Conservation (phyloP, 2,797 vertebrate genomes). For the Chelmon rostratus region DNA sequence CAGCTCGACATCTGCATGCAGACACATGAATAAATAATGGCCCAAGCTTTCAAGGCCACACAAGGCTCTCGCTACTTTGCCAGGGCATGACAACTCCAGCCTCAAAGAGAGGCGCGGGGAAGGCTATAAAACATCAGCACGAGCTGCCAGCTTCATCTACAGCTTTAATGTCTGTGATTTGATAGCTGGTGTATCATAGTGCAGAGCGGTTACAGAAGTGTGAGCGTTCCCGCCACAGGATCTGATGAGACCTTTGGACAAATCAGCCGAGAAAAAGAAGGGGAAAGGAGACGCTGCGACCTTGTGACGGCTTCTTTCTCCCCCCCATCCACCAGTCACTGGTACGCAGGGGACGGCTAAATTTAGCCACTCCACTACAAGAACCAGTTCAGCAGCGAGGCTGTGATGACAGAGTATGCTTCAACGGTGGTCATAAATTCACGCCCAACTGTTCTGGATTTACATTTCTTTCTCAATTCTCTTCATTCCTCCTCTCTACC, state of each 20-base stretch:
- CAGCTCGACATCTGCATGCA: conserved; percentile 75
- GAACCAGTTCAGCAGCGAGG: conserved; percentile 74
- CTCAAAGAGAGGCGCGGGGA: conserved; percentile 35
- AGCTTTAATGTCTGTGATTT: conserved; percentile 33
- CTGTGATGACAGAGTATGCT: conserved; percentile 79
- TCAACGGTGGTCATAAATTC: conserved; percentile 72
- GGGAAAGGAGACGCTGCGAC: conserved; percentile 61
- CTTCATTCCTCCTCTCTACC: conserved; percentile 10
- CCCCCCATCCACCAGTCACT: conserved; percentile 53
- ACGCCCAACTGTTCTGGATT: conserved; percentile 70
- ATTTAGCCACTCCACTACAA: conserved; percentile 78
- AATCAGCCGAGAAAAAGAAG: conserved; percentile 30
- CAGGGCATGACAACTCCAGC: conserved; percentile 55
- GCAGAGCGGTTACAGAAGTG: background rate
- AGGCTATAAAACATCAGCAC: conserved; percentile 36
- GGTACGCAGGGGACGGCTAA: conserved; percentile 74
- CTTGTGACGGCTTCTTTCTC: conserved; percentile 66
- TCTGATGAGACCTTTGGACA: conserved; percentile 5
- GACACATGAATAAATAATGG: conserved; percentile 83
- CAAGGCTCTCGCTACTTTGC: conserved; percentile 46
- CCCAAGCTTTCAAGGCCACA: conserved; percentile 71
- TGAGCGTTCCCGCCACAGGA: background rate
- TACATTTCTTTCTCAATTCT: conserved; percentile 41
- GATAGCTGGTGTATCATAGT: background rate
- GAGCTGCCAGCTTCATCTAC: conserved; percentile 30